phyloP scores from a whole-genome alignment of 30 jellyfish, hydroid and myxozoan genomes.

The Pelagia noctiluca region DNA sequence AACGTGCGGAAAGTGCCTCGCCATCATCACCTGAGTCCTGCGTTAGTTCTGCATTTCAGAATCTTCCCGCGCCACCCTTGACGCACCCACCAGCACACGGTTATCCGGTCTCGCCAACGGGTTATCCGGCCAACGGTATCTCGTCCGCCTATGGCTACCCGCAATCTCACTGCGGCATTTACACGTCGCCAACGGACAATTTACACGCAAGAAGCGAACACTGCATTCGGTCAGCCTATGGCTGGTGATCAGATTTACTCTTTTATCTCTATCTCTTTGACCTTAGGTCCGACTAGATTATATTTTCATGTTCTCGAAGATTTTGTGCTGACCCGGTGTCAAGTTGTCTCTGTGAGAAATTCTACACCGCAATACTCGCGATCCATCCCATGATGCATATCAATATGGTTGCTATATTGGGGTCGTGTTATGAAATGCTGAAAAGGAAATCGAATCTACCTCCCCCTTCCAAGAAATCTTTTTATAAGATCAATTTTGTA shows the following conservation, averaged over 20 bases:
- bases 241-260: conserved; percentile 33
- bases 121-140: conserved; percentile 64
- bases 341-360: no score
- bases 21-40: conserved; percentile 76
- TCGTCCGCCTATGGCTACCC: conserved; percentile 66
- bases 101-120: conserved; percentile 66
- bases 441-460: no score
- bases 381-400: no score
- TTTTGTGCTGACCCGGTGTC: no score
- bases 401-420: no score
- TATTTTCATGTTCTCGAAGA: no score
- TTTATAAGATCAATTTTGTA: no score
- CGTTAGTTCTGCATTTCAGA: conserved; percentile 49
- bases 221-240: conserved; percentile 57
- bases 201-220: conserved; percentile 66
- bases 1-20: conserved; percentile 69
- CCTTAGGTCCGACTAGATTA: no score
- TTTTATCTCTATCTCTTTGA: no score
- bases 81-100: conserved; percentile 82
- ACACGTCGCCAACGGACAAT: conserved; percentile 68
- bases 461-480: no score
- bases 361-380: no score
- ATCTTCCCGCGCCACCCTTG: conserved; percentile 82
- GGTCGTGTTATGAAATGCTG: no score
- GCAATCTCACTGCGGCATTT: conserved; percentile 63